Evolutionary conservation across 2,113 vertebrate genomes (phyloP).

Genomic region (Sinocyclocheilus maitianheensis): DNA sequence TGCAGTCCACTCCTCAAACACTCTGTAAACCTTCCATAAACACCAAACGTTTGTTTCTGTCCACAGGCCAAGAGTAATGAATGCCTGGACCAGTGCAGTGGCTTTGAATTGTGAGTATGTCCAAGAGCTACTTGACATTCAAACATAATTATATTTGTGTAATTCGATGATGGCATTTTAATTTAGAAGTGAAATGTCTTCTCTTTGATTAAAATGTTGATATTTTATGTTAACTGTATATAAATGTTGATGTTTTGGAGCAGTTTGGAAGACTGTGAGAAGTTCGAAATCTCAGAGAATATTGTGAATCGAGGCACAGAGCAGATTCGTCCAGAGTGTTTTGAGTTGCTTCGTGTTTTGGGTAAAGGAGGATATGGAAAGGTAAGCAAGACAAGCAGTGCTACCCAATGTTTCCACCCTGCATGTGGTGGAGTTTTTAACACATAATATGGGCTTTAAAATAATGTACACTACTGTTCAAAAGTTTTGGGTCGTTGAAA

Average conservation of each 20-base stretch:
- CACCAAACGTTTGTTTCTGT: slow-evolving; percentile 51
- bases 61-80: slow-evolving; percentile 85
- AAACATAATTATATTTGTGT: neutral
- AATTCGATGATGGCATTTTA: neutral
- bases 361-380: slow-evolving; percentile 97
- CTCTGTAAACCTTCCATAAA: neutral
- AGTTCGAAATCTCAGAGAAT: slow-evolving; percentile 96
- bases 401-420: neutral
- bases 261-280: slow-evolving; percentile 95
- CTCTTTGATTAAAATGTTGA: neutral
- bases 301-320: slow-evolving; percentile 95
- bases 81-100: slow-evolving; percentile 91
- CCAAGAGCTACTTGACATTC: neutral
- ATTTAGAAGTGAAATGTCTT: neutral
- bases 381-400: slow-evolving; percentile 73
- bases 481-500: neutral
- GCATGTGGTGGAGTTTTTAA: neutral
- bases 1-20: neutral
- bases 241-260: slow-evolving; percentile 63
- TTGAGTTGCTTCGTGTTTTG: slow-evolving; percentile 92
- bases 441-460: neutral
- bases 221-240: neutral
- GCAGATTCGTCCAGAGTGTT: slow-evolving; percentile 95
- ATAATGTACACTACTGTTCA: neutral
- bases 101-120: slow-evolving; percentile 77